Evolutionary conservation across 2,888 invertebrate species (phyloP).

Genomic region (Ceratothoa steindachneri): DNA sequence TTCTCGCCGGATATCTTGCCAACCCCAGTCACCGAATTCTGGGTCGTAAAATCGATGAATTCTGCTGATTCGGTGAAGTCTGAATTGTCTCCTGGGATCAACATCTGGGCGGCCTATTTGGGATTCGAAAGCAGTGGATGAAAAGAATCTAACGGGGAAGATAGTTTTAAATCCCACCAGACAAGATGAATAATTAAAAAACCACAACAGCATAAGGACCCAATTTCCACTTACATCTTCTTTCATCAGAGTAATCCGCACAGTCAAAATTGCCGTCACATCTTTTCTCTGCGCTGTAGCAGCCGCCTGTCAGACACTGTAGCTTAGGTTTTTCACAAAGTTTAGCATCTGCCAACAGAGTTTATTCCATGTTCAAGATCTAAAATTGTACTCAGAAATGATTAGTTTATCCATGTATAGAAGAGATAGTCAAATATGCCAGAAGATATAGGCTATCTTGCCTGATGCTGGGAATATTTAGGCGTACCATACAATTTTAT

Average conservation of each 20-base stretch:
- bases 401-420: no score
- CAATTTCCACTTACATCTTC: slow-evolving; percentile 51
- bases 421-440: no score
- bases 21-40: slow-evolving; percentile 42
- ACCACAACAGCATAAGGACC: no score
- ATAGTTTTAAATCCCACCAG: no score
- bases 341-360: slow-evolving; percentile 29
- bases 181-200: no score
- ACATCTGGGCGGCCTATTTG: slow-evolving; percentile 32
- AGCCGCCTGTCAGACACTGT: slow-evolving; percentile 54
- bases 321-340: slow-evolving; percentile 47
- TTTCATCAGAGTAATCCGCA: slow-evolving; percentile 54
- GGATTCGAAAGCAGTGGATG: no score
- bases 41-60: slow-evolving; percentile 42
- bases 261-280: slow-evolving; percentile 57
- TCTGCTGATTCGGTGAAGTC: slow-evolving; percentile 35
- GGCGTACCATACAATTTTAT: no score
- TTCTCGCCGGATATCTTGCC: slow-evolving; percentile 25
- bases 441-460: no score
- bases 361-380: no score
- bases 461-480: no score
- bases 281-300: slow-evolving; percentile 52
- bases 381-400: no score
- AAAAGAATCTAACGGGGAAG: no score
- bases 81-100: slow-evolving; percentile 25